Evolutionary conservation across 2,888 invertebrate genomes (phyloP).

Genomic region (Pyrocoelia pectoralis): DNA sequence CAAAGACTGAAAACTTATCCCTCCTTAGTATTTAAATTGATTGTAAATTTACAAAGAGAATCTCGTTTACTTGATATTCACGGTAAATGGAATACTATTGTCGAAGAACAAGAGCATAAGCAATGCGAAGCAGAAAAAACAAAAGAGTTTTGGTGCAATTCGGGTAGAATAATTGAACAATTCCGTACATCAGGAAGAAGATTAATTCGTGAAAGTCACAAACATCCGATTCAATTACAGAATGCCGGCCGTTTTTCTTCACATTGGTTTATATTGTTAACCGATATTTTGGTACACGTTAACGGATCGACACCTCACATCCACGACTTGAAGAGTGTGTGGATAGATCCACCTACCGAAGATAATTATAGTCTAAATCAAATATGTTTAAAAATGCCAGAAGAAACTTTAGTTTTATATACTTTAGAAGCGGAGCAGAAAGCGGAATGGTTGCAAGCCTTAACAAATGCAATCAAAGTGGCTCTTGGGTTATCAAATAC

Average conservation of each 20-base stretch:
- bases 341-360: constrained; percentile 76
- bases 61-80: constrained; percentile 65
- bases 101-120: constrained; percentile 69
- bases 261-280: constrained; percentile 83
- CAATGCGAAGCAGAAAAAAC: constrained; percentile 74
- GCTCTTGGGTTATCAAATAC: constrained; percentile 69
- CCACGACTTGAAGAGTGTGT: constrained; percentile 77
- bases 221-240: constrained; percentile 72
- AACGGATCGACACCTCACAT: constrained; percentile 71
- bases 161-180: constrained; percentile 70
- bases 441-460: constrained; percentile 79
- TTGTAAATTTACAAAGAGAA: constrained; percentile 60
- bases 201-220: constrained; percentile 80
- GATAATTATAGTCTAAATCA: constrained; percentile 68
- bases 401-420: constrained; percentile 75
- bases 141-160: constrained; percentile 76
- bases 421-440: constrained; percentile 75
- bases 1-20: constrained; percentile 70
- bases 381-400: constrained; percentile 78
- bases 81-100: constrained; percentile 69
- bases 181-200: constrained; percentile 73
- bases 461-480: constrained; percentile 77
- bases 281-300: constrained; percentile 81
- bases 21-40: constrained; percentile 65
- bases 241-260: constrained; percentile 78